phyloP scores from a whole-genome alignment of 1,140 invertebrate species.

The Centruroides sculpturatus region DNA sequence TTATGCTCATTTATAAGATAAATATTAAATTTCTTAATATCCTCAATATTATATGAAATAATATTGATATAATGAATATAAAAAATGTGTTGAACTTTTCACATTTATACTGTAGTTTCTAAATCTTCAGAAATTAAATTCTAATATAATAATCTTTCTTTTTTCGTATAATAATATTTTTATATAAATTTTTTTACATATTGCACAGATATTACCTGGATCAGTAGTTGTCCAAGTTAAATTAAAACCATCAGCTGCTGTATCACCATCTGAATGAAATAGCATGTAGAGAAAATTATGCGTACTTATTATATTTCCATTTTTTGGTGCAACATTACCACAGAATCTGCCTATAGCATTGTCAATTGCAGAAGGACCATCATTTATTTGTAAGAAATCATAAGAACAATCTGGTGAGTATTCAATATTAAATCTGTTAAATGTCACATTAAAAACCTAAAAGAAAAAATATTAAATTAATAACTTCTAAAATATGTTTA shows the following conservation, averaged over 20 bases:
- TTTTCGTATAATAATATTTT: too few species aligned
- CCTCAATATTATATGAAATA: too few species aligned
- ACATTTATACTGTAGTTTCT: too few species aligned
- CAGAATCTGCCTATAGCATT: slow-evolving; percentile 60
- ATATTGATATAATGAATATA: too few species aligned
- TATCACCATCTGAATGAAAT: slow-evolving; percentile 54
- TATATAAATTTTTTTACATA: too few species aligned
- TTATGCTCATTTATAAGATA: too few species aligned
- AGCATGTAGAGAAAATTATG: slow-evolving; percentile 57
- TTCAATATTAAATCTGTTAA: slow-evolving; percentile 56
- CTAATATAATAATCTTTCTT: too few species aligned
- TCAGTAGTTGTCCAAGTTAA: slow-evolving; percentile 52
- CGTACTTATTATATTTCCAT: slow-evolving; percentile 50
- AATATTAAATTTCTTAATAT: too few species aligned
- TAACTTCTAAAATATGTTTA: too few species aligned
- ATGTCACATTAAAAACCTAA: slow-evolving; percentile 57
- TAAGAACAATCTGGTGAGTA: slow-evolving; percentile 38
- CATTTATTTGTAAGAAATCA: slow-evolving; percentile 63
- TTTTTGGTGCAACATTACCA: slow-evolving; percentile 39
- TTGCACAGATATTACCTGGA: slow-evolving; percentile 32
- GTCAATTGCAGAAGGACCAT: slow-evolving; percentile 49
- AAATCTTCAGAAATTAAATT: too few species aligned
- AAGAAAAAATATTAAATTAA: not conserved
- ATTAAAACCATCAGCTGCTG: slow-evolving; percentile 47
- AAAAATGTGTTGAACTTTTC: too few species aligned